A percentile compares a stretch with the other conserved stretches of the same genome.
Conservation (phyloP, 2,113 vertebrate genomes). For the Ginglymostoma cirratum region DNA sequence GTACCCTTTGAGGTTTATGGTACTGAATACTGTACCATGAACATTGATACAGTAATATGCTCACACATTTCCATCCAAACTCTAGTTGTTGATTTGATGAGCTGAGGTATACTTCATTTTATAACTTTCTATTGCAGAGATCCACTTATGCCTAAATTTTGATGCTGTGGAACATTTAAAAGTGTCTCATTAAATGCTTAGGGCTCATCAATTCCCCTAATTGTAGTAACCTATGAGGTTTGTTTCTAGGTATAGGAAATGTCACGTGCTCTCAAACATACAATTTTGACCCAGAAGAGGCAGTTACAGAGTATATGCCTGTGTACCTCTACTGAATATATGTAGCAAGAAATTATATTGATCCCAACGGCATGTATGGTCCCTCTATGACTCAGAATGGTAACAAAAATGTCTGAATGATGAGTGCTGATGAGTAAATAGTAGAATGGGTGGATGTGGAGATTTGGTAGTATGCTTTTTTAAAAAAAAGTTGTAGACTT, state of each 20-base stretch:
- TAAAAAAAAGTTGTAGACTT: constrained; percentile 34
- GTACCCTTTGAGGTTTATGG: not conserved
- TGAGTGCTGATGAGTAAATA: accelerated
- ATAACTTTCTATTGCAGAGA: not conserved
- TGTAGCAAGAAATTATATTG: constrained; percentile 6
- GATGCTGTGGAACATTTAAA: not conserved
- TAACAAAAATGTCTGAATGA: not conserved
- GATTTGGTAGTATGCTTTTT: constrained; percentile 41
- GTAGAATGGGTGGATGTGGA: not conserved
- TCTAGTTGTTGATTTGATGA: not conserved
- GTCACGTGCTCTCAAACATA: not conserved
- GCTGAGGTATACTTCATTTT: not conserved
- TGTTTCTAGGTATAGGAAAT: not conserved
- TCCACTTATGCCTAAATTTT: not conserved
- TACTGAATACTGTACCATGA: not conserved
- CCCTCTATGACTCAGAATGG: constrained; percentile 38
- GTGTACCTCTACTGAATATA: constrained; percentile 1
- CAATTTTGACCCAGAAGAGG: constrained; percentile 13
- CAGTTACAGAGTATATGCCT: not conserved
- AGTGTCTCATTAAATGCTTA: not conserved
- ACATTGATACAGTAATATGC: not conserved
- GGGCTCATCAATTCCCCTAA: not conserved
- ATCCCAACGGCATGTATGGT: constrained; percentile 8
- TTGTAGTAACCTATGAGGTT: not conserved
- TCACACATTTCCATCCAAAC: not conserved